These are phyloP conservation scores for Thecocarcelia acutangulata DNA, from an alignment of 2,888 invertebrate genomes.

Conservation along the genomic window DNA sequence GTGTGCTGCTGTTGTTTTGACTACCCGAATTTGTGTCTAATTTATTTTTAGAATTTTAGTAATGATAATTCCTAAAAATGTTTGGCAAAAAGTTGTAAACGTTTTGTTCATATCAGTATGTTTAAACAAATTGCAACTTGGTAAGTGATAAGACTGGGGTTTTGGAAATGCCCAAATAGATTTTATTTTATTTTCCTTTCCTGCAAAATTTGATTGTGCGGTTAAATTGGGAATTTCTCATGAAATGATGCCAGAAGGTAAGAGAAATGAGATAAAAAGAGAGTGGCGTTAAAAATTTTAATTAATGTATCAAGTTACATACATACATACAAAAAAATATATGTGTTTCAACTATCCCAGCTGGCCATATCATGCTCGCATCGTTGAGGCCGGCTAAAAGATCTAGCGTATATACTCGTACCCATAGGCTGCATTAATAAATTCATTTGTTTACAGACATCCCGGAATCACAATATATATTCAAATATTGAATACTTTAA, in stretches of 20 bases:
- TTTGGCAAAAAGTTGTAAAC: neutral
- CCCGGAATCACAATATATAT: too few species aligned
- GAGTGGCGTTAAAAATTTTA: too few species aligned
- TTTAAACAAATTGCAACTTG: conserved; percentile 26
- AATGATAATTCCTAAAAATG: conserved; percentile 43
- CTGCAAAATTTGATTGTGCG: neutral
- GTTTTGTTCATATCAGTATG: conserved; percentile 35
- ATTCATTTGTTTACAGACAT: too few species aligned
- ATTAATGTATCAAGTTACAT: too few species aligned
- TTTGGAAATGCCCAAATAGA: neutral
- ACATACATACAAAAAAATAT: too few species aligned
- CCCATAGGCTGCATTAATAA: too few species aligned
- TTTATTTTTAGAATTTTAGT: conserved; percentile 14
- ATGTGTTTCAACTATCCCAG: too few species aligned
- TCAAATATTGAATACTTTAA: too few species aligned
- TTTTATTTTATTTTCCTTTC: neutral
- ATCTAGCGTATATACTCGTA: too few species aligned
- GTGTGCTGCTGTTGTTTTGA: conserved; percentile 6
- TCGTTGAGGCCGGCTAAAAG: too few species aligned
- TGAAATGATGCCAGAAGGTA: conserved; percentile 14
- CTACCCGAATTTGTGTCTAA: neutral
- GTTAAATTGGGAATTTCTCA: neutral
- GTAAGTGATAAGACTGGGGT: conserved; percentile 44
- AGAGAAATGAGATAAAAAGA: too few species aligned
- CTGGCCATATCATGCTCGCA: too few species aligned